Evolutionary conservation across 2,888 invertebrate genomes (phyloP).

Genomic region (Agapostemon virescens): DNA sequence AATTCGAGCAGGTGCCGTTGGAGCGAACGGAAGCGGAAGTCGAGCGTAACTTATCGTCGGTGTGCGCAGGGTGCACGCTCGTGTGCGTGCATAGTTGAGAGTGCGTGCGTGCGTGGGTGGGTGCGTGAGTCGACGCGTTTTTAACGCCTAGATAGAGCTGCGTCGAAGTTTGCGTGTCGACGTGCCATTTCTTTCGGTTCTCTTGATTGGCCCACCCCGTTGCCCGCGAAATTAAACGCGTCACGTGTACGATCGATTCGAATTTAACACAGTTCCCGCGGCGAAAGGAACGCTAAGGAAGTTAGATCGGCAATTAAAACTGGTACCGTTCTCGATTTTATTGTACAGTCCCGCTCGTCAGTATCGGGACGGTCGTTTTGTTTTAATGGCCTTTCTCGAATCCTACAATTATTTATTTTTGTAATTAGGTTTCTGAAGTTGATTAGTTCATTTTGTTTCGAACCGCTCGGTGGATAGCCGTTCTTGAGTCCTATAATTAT

Average conservation of each 20-base stretch:
- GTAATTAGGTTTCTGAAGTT: neutral
- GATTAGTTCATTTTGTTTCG: too few relatives aligned
- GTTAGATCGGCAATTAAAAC: neutral
- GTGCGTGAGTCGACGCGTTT: neutral
- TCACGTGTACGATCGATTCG: conserved; percentile 14
- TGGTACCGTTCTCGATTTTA: neutral
- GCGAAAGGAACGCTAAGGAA: neutral
- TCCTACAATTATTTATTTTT: neutral
- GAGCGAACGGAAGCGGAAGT: conserved; percentile 65
- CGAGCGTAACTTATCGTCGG: conserved; percentile 57
- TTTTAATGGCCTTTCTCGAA: neutral
- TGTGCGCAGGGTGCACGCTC: neutral
- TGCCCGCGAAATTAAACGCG: conserved; percentile 21
- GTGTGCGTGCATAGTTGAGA: neutral
- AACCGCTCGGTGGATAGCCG: too few relatives aligned
- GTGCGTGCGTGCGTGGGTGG: neutral
- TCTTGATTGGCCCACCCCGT: neutral
- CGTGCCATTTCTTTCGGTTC: conserved; percentile 20
- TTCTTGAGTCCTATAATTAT: too few relatives aligned
- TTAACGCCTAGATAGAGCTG: conserved; percentile 16
- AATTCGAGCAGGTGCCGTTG: conserved; percentile 58
- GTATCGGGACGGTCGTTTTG: neutral
- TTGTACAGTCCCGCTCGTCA: neutral
- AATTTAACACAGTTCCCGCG: neutral
- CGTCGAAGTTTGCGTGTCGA: conserved; percentile 27